Evolutionary conservation across 1,140 invertebrate genomes (phyloP).

Genomic region (Capitella teleta): DNA sequence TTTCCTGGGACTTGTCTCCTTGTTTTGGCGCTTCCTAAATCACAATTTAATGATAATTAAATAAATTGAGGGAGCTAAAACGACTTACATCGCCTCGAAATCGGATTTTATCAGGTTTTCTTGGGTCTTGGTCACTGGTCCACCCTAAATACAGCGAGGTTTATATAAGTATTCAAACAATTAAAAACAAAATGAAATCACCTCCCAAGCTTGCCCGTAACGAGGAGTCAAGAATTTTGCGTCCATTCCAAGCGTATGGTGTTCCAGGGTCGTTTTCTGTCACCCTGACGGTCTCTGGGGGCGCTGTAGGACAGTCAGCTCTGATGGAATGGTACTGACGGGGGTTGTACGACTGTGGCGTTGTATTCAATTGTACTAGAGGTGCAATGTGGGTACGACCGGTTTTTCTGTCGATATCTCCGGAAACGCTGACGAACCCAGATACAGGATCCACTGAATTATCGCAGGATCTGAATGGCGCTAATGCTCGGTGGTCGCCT

Average conservation of each 20-base stretch:
- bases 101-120: too few relatives aligned
- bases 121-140: slow-evolving; percentile 33
- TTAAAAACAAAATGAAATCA: slow-evolving; percentile 10
- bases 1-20: too few relatives aligned
- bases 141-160: slow-evolving; percentile 22
- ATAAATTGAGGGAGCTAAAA: too few relatives aligned
- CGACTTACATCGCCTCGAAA: too few relatives aligned
- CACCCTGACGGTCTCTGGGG: slow-evolving; percentile 22
- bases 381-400: slow-evolving; percentile 25
- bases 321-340: slow-evolving; percentile 19
- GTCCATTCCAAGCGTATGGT: slow-evolving; percentile 33
- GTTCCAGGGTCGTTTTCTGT: slow-evolving; percentile 24
- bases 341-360: slow-evolving; percentile 25
- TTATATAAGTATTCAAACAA: background rate
- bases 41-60: too few relatives aligned
- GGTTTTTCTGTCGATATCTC: slow-evolving; percentile 33
- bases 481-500: slow-evolving; percentile 22
- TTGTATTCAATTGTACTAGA: slow-evolving; percentile 27
- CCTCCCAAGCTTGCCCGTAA: slow-evolving; percentile 33
- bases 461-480: slow-evolving; percentile 29
- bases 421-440: slow-evolving; percentile 35
- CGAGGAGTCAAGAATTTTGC: slow-evolving; percentile 25
- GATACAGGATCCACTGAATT: slow-evolving; percentile 36
- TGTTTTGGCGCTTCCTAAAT: too few relatives aligned
- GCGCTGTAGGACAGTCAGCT: slow-evolving; percentile 20